phyloP scores from a whole-genome alignment of 2,797 vertebrate species.

The Gallinago stenura region DNA sequence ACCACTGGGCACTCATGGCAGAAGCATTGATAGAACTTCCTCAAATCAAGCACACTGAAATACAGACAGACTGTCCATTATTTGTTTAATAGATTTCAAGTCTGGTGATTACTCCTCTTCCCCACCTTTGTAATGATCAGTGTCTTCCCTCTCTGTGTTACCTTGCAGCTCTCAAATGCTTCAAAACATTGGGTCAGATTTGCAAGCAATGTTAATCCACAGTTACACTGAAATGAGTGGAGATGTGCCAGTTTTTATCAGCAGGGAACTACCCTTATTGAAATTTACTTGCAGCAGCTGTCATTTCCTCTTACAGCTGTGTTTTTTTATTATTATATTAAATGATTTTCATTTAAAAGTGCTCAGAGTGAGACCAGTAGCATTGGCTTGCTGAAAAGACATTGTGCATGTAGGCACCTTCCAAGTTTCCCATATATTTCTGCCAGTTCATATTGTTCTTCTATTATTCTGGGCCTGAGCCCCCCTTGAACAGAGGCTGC shows the following conservation, averaged over 20 bases:
- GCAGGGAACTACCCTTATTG: slow-evolving; percentile 44
- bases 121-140: background rate
- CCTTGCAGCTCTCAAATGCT: background rate
- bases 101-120: background rate
- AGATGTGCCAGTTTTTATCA: slow-evolving; percentile 53
- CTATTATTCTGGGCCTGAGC: slow-evolving; percentile 31
- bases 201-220: background rate
- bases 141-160: background rate
- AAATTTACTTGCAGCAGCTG: slow-evolving; percentile 55
- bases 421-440: slow-evolving; percentile 58
- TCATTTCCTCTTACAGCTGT: slow-evolving; percentile 48
- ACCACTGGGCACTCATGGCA: background rate
- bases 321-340: slow-evolving; percentile 31
- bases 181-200: background rate
- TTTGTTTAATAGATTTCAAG: background rate
- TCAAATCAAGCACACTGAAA: background rate
- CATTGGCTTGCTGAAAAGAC: slow-evolving; percentile 34
- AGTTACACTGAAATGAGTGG: slow-evolving; percentile 15
- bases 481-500: slow-evolving; percentile 13
- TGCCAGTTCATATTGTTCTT: slow-evolving; percentile 51
- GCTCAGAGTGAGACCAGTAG: slow-evolving; percentile 48
- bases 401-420: slow-evolving; percentile 25
- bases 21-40: background rate
- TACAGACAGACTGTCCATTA: background rate
- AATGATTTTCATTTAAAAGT: slow-evolving; percentile 33